A percentile compares a stretch with the other conserved stretches of the same genome.
These are phyloP conservation scores for Leptosomus discolor DNA, from an alignment of 2,113 vertebrate species.

Conservation along the genomic window DNA sequence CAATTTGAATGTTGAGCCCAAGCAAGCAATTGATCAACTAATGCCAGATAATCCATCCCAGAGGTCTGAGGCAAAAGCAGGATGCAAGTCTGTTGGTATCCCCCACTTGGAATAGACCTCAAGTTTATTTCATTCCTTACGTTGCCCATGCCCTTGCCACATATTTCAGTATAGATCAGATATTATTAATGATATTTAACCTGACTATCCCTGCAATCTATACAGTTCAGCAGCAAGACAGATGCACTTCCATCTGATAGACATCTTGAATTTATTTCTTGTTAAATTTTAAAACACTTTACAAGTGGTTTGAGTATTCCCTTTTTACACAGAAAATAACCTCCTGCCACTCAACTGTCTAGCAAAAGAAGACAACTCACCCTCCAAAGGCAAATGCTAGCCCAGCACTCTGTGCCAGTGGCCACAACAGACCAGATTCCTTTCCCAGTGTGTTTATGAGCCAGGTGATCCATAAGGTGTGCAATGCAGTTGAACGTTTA, in stretches of 20 bases:
- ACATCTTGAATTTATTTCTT: background rate
- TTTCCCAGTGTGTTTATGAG: background rate
- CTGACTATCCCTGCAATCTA: background rate
- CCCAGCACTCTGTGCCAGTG: background rate
- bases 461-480: background rate
- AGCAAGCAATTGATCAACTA: background rate
- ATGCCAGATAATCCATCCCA: background rate
- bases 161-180: background rate
- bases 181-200: background rate
- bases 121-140: background rate
- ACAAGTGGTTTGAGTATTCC: background rate
- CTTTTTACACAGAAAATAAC: background rate
- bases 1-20: background rate
- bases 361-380: background rate
- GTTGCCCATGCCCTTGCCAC: background rate
- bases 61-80: background rate
- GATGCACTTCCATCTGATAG: background rate
- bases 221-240: background rate
- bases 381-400: background rate
- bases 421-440: background rate
- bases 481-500: background rate
- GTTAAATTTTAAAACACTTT: background rate
- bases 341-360: background rate
- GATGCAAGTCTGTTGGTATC: background rate
- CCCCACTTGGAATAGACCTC: background rate